Conservation (phyloP, 2,113 vertebrate genomes). For the Climacteris rufus region DNA sequence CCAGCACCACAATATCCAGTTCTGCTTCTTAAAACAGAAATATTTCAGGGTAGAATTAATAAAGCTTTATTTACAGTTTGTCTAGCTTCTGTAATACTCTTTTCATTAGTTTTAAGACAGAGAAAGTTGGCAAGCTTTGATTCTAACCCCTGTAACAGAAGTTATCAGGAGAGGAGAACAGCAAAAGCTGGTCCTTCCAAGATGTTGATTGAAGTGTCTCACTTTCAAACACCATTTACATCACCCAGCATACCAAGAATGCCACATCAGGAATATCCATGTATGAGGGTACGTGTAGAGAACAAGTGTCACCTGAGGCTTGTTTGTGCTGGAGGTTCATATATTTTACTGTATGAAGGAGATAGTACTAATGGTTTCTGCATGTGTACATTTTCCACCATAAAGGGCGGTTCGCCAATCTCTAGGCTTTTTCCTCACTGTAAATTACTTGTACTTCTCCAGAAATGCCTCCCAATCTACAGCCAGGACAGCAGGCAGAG, state of each 20-base stretch:
- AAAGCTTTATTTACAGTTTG: neutral
- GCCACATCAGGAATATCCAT: neutral
- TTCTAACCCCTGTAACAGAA: neutral
- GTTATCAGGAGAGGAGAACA: neutral
- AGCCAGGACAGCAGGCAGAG: accelerated
- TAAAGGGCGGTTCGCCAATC: neutral
- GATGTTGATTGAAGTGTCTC: neutral
- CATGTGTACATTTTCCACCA: neutral
- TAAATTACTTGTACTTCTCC: neutral
- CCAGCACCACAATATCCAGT: neutral
- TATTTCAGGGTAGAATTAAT: neutral
- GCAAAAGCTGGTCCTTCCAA: neutral
- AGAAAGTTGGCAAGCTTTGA: neutral
- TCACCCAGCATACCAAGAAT: neutral
- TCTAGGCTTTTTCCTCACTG: neutral
- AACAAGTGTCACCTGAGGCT: neutral
- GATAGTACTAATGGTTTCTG: neutral
- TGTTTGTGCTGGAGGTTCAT: accelerated
- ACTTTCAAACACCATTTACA: neutral
- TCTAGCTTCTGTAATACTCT: neutral
- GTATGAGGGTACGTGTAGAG: neutral
- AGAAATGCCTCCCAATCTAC: neutral
- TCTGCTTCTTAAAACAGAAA: neutral
- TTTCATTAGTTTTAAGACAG: neutral
- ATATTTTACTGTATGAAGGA: neutral